Evolutionary conservation across 2,113 vertebrate genomes (phyloP).

Genomic region (Pelecanoides urinatrix): DNA sequence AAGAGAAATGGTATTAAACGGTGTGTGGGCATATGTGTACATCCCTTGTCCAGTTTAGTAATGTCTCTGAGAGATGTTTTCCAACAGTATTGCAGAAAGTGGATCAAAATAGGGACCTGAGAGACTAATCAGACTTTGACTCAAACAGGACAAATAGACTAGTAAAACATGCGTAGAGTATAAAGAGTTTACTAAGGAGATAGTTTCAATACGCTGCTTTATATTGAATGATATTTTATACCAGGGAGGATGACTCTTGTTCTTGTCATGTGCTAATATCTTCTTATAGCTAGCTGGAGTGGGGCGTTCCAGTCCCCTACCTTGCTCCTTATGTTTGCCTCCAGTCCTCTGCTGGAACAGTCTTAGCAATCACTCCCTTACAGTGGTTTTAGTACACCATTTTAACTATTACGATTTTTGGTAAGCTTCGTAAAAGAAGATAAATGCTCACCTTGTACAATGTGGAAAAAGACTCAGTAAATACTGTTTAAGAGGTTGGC

Average conservation of each 20-base stretch:
- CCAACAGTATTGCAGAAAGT: neutral
- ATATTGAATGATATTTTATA: neutral
- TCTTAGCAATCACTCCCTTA: neutral
- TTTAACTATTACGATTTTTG: neutral
- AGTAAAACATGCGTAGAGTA: neutral
- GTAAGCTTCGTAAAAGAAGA: neutral
- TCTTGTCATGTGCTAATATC: neutral
- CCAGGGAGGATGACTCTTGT: neutral
- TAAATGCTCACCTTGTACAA: neutral
- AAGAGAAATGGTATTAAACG: neutral
- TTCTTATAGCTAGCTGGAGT: neutral
- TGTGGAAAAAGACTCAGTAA: neutral
- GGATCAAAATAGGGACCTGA: neutral
- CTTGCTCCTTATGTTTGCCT: neutral
- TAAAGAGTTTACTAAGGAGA: neutral
- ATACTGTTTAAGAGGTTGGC: neutral
- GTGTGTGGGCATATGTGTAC: neutral
- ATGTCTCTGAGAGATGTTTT: neutral
- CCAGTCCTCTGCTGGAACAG: neutral
- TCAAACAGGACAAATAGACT: neutral
- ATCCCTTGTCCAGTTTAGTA: neutral
- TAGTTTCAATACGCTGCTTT: neutral
- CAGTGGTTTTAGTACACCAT: neutral
- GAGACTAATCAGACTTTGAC: neutral
- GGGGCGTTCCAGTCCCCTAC: neutral